phyloP scores from a whole-genome alignment of 2,888 invertebrate genomes.

The Pasiphila rectangulata region DNA sequence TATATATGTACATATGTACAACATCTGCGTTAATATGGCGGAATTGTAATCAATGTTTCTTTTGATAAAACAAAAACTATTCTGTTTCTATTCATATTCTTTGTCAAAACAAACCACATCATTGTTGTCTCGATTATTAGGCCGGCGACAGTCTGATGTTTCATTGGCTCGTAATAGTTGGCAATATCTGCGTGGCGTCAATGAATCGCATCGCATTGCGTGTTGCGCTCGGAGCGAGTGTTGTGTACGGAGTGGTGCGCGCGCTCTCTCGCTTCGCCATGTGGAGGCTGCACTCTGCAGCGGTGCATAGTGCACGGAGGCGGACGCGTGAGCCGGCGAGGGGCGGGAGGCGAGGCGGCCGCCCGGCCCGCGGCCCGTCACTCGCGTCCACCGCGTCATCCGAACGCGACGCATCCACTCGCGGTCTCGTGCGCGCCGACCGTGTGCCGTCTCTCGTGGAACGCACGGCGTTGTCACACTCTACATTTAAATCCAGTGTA shows the following conservation, averaged over 20 bases:
- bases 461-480: slow-evolving; percentile 62
- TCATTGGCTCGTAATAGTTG: slow-evolving; percentile 56
- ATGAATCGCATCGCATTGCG: slow-evolving; percentile 59
- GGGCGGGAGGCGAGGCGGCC: slow-evolving; percentile 31
- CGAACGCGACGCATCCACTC: slow-evolving; percentile 42
- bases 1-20: slow-evolving; percentile 26
- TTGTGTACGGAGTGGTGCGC: slow-evolving; percentile 48
- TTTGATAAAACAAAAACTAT: slow-evolving; percentile 15
- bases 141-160: slow-evolving; percentile 40
- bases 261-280: slow-evolving; percentile 50
- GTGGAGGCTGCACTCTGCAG: slow-evolving; percentile 64
- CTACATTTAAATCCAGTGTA: slow-evolving; percentile 63
- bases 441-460: slow-evolving; percentile 49
- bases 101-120: slow-evolving; percentile 17
- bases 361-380: slow-evolving; percentile 51
- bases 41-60: slow-evolving; percentile 29
- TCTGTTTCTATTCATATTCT: slow-evolving; percentile 10
- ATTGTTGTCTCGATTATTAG: slow-evolving; percentile 28
- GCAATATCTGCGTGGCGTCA: slow-evolving; percentile 61
- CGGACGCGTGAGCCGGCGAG: slow-evolving; percentile 14
- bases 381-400: slow-evolving; percentile 59
- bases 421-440: slow-evolving; percentile 35
- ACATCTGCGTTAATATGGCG: slow-evolving; percentile 23
- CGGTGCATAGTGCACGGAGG: slow-evolving; percentile 65
- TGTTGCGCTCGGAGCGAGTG: slow-evolving; percentile 48